A percentile compares a stretch with the other conserved stretches of the same genome.
Conservation (phyloP, 1,140 invertebrate species). For the Fragariocoptes setiger region DNA sequence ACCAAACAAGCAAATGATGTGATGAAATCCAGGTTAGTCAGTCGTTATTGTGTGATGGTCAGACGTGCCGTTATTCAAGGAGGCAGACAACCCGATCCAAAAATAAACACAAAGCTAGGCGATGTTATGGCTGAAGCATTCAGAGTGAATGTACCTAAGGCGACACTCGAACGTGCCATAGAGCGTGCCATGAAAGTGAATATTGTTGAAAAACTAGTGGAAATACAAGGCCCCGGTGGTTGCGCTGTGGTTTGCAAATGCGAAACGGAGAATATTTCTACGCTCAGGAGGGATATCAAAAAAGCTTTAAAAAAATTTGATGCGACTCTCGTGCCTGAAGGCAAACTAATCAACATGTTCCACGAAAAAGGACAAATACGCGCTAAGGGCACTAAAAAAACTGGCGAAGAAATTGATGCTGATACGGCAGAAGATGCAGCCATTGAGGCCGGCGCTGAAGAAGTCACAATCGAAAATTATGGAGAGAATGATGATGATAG, state of each 20-base stretch:
- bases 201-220: constrained; percentile 7
- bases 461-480: constrained; percentile 6
- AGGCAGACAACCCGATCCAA: constrained; percentile 22
- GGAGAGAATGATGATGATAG: background rate
- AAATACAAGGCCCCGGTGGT: constrained; percentile 12
- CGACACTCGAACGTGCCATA: constrained; percentile 24
- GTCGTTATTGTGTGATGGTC: constrained; percentile 14
- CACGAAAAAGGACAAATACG: constrained; percentile 10
- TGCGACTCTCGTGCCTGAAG: constrained; percentile 7
- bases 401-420: constrained; percentile 3
- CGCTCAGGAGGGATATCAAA: constrained; percentile 7
- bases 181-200: constrained; percentile 17
- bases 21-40: constrained; percentile 19
- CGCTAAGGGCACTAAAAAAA: background rate
- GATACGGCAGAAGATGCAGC: constrained; percentile 10
- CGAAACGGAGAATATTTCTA: constrained; percentile 11
- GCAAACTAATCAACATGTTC: constrained; percentile 6
- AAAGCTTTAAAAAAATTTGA: constrained; percentile 7
- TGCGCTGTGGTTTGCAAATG: constrained; percentile 11
- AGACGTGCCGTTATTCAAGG: constrained; percentile 7
- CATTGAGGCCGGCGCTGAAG: constrained; percentile 13
- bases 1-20: constrained; percentile 28
- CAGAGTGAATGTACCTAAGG: constrained; percentile 24
- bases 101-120: constrained; percentile 22
- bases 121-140: constrained; percentile 25